A percentile compares a stretch with the other conserved stretches of the same genome.
Evolutionary conservation across 2,888 invertebrate genomes (phyloP).

Genomic region (Heliconius aoede): DNA sequence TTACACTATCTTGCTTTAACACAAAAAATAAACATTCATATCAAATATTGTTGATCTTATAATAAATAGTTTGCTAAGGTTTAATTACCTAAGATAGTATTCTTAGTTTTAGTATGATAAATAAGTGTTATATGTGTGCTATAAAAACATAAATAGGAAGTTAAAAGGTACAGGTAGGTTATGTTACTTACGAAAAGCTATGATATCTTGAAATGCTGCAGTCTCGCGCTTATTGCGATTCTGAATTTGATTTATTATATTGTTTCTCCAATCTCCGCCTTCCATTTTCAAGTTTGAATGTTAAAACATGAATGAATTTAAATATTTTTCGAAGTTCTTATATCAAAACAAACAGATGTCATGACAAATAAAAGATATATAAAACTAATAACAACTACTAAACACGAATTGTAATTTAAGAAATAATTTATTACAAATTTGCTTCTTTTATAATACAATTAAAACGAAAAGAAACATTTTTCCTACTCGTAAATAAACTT

Average conservation of each 20-base stretch:
- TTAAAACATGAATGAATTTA: conserved; percentile 46
- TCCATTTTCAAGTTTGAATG: conserved; percentile 67
- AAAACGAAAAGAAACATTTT: conserved; percentile 30
- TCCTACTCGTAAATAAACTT: conserved; percentile 45
- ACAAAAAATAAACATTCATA: conserved; percentile 38
- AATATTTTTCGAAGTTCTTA: conserved; percentile 54
- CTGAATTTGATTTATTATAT: conserved; percentile 87
- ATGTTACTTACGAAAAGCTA: conserved; percentile 90
- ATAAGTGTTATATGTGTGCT: conserved; percentile 22
- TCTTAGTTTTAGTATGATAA: conserved; percentile 24
- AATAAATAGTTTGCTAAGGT: conserved; percentile 25
- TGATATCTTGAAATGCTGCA: conserved; percentile 90
- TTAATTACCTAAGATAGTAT: conserved; percentile 36
- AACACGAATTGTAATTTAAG: background rate
- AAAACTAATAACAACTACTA: background rate
- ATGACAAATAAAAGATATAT: conserved; percentile 52
- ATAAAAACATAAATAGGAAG: conserved; percentile 37
- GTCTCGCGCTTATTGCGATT: conserved; percentile 90
- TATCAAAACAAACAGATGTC: conserved; percentile 77
- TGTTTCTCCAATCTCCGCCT: conserved; percentile 86
- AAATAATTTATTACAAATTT: conserved; percentile 7
- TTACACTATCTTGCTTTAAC: background rate
- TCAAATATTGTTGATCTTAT: conserved; percentile 34
- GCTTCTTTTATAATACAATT: conserved; percentile 26
- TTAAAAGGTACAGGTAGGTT: conserved; percentile 57